A percentile compares a stretch with the other conserved stretches of the same genome.
Evolutionary conservation across 1,140 invertebrate genomes (phyloP).

Genomic region (Apis florea): DNA sequence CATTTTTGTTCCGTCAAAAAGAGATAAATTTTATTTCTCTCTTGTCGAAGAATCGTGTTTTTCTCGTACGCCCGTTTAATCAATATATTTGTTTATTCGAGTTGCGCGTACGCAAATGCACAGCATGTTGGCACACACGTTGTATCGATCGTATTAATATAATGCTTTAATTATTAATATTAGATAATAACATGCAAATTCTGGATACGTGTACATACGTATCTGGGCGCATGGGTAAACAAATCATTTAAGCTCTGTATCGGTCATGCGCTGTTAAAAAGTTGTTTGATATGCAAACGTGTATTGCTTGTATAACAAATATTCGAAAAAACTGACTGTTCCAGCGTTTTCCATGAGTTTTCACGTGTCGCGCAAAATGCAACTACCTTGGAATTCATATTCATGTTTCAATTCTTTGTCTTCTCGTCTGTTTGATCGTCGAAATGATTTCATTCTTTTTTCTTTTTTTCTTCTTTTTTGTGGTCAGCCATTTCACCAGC

Average conservation of each 20-base stretch:
- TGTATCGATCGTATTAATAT: neutral
- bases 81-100: neutral
- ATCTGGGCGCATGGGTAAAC: neutral
- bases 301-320: neutral
- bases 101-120: neutral
- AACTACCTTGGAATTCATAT: neutral
- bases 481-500: no score
- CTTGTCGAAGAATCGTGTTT: neutral
- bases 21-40: no score
- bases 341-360: neutral
- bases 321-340: neutral
- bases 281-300: neutral
- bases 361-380: slow-evolving; percentile 2
- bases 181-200: slow-evolving; percentile 1
- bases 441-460: neutral
- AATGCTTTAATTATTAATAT: slow-evolving; percentile 6
- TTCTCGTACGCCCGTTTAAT: neutral
- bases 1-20: no score
- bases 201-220: neutral
- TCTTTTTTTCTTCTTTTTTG: no score
- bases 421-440: neutral
- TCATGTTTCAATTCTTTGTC: neutral
- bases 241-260: neutral
- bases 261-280: neutral
- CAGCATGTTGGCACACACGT: neutral